Percentiles rank a stretch among this genome's conserved stretches.
Conservation (phyloP, 2,888 invertebrate species). For the Pristionchus japonicus region DNA sequence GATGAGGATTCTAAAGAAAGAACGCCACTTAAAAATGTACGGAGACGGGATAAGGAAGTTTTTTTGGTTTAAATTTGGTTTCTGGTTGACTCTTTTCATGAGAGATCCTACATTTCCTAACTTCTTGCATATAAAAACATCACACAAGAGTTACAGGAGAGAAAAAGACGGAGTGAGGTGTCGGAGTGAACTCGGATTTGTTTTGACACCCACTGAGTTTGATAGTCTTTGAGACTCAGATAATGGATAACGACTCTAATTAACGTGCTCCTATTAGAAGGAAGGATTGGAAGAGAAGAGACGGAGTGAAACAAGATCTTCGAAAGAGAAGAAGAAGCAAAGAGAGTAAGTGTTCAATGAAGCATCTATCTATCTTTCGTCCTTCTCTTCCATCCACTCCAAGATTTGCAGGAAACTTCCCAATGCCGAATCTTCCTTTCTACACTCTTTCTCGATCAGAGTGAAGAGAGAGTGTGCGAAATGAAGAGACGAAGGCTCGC, state of each 20-base stretch:
- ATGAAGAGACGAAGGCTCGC: no score
- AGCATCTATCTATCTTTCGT: background rate
- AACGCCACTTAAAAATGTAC: background rate
- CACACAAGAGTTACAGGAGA: background rate
- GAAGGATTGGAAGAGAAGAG: background rate
- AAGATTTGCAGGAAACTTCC: background rate
- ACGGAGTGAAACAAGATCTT: background rate
- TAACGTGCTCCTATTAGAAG: no score
- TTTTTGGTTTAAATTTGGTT: background rate
- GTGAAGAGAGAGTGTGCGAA: no score
- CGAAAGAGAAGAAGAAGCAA: background rate
- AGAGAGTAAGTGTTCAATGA: slow-evolving; percentile 21
- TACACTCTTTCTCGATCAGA: no score
- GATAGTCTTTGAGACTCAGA: background rate
- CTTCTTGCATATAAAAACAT: background rate
- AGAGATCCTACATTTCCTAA: background rate
- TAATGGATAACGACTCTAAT: background rate
- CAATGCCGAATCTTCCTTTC: no score
- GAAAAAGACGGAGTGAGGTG: background rate
- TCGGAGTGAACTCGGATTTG: background rate
- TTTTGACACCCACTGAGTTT: background rate
- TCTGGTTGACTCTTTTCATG: background rate
- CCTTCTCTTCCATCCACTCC: background rate
- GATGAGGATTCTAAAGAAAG: no score
- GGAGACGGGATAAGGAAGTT: background rate